phyloP scores from a whole-genome alignment of 2,113 vertebrate species.

The Corvus hawaiiensis region DNA sequence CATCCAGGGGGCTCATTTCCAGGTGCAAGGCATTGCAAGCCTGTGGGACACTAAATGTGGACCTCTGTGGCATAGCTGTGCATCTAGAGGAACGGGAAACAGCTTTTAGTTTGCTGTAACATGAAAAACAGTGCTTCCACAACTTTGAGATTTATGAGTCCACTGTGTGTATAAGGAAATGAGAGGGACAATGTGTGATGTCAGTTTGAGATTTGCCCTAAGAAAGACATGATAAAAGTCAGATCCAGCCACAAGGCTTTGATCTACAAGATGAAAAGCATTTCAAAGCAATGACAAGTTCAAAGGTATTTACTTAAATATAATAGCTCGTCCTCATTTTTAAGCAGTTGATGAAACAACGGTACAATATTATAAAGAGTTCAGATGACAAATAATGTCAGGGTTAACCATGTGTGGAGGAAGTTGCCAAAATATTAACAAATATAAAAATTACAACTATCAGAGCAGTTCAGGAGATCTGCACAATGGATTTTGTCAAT shows the following conservation, averaged over 20 bases:
- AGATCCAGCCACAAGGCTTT: not conserved
- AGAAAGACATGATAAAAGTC: not conserved
- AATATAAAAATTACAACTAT: not conserved
- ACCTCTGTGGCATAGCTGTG: not conserved
- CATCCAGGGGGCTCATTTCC: not conserved
- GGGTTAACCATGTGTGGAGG: not conserved
- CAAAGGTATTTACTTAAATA: not conserved
- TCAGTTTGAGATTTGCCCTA: not conserved
- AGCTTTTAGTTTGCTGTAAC: not conserved
- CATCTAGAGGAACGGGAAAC: not conserved
- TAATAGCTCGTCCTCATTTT: not conserved
- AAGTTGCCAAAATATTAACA: not conserved
- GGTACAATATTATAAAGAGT: not conserved
- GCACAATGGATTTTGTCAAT: not conserved
- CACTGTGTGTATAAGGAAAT: not conserved
- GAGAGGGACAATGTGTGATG: not conserved
- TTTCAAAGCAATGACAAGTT: not conserved
- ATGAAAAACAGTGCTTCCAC: not conserved
- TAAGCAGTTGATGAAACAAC: not conserved
- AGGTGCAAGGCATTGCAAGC: not conserved
- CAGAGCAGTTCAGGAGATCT: not conserved
- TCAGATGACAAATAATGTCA: not conserved
- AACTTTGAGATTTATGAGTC: not conserved
- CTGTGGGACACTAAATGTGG: fast-evolving
- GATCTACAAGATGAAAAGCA: not conserved